phyloP scores from a whole-genome alignment of 2,113 vertebrate genomes.

The Paracanthobrama guichenoti region DNA sequence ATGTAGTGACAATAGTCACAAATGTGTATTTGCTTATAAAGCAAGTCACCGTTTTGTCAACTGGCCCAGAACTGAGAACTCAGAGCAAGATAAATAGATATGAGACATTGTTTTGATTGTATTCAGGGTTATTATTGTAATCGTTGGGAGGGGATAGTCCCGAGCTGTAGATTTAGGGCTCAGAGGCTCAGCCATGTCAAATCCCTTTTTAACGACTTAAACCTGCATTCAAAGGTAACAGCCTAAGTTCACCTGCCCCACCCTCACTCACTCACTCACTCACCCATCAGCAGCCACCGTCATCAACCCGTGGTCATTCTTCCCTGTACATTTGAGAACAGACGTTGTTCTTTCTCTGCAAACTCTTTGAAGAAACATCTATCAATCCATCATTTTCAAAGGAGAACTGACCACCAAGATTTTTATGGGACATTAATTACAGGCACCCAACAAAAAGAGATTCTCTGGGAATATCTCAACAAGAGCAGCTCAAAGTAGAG shows the following conservation, averaged over 20 bases:
- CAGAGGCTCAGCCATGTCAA: constrained; percentile 72
- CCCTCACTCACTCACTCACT: constrained; percentile 38
- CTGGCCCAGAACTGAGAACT: no score
- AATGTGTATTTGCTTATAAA: background rate
- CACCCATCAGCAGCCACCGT: constrained; percentile 21
- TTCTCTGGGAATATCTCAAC: background rate
- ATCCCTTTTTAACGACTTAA: constrained; percentile 77
- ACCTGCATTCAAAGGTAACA: constrained; percentile 64
- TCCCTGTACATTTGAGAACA: background rate
- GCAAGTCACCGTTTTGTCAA: no score
- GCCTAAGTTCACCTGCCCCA: constrained; percentile 60
- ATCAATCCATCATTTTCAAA: background rate
- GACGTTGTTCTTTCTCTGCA: background rate
- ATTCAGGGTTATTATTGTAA: background rate
- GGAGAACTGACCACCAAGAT: background rate
- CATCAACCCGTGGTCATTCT: constrained; percentile 2
- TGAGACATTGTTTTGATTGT: background rate
- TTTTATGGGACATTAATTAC: background rate
- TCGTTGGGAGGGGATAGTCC: constrained; percentile 31
- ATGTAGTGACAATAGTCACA: background rate
- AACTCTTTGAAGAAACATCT: background rate
- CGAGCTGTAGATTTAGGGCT: constrained; percentile 58
- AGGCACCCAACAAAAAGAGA: background rate
- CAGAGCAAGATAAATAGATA: no score
- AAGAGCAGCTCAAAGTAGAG: background rate